phyloP scores from a whole-genome alignment of 2,113 vertebrate species.

The Nanorana parkeri region DNA sequence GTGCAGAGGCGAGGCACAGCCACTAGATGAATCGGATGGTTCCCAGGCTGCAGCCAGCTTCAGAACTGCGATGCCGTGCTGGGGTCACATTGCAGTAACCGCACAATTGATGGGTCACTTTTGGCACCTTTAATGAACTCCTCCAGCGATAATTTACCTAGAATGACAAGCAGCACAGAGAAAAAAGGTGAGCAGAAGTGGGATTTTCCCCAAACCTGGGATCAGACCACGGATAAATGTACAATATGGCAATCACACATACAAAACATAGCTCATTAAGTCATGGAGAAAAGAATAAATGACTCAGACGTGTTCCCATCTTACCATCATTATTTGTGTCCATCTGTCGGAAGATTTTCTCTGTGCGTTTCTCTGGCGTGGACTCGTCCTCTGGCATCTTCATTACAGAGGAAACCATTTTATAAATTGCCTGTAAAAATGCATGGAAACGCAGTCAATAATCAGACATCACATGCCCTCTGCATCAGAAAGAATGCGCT shows the following conservation, averaged over 20 bases:
- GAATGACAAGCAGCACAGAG: not conserved
- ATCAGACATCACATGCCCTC: too few species aligned
- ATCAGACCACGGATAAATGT: not conserved
- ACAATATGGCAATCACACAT: not conserved
- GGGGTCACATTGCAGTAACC: constrained; percentile 97
- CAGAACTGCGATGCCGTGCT: constrained; percentile 94
- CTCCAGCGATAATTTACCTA: constrained; percentile 95
- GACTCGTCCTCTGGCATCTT: constrained; percentile 99
- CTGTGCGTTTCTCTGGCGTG: constrained; percentile 96
- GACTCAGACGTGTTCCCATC: constrained; percentile 27
- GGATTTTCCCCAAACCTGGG: too few species aligned
- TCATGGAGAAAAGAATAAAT: not conserved
- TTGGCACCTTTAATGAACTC: constrained; percentile 99
- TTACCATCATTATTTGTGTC: constrained; percentile 98
- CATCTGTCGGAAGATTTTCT: constrained; percentile 99
- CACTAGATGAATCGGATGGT: constrained; percentile 38
- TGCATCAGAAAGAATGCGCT: too few species aligned
- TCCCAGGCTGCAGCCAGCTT: constrained; percentile 59
- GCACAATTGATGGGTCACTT: constrained; percentile 97
- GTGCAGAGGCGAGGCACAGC: constrained; percentile 59
- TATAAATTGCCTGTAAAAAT: constrained; percentile 91
- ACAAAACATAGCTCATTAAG: not conserved
- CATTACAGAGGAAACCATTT: constrained; percentile 99
- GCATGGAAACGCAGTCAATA: too few species aligned
- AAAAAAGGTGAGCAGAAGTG: not conserved